These are phyloP conservation scores for Ichneumoninae sp. DNA, from an alignment of 2,888 invertebrate genomes.

Conservation along the genomic window DNA sequence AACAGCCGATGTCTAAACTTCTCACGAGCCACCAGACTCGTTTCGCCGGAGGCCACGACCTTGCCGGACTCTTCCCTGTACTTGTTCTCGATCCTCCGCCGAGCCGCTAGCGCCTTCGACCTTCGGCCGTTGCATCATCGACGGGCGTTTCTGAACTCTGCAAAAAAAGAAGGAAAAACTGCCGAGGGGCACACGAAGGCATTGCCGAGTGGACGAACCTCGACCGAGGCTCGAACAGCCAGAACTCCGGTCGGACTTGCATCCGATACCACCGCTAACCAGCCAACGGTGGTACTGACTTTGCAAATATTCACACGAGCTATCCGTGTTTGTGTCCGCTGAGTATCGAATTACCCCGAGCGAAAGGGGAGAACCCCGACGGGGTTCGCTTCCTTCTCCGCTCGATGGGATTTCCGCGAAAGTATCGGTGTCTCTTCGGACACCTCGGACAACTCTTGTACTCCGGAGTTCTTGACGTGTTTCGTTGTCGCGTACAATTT, in stretches of 20 bases:
- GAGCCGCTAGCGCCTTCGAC: constrained; percentile 16
- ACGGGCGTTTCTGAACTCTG: too few relatives aligned
- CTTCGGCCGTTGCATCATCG: constrained; percentile 39
- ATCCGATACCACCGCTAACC: constrained; percentile 18
- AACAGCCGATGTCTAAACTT: constrained; percentile 1
- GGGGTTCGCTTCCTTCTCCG: constrained; percentile 21
- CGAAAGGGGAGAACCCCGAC: constrained; percentile 56
- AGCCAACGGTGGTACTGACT: constrained; percentile 2
- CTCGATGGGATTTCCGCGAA: constrained; percentile 53
- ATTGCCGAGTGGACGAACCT: neutral
- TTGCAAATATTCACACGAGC: constrained; percentile 4
- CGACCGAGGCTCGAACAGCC: constrained; percentile 5
- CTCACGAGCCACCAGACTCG: constrained; percentile 19
- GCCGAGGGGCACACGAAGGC: constrained; percentile 4
- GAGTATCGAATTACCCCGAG: constrained; percentile 49
- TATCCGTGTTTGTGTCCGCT: neutral
- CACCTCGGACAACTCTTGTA: neutral
- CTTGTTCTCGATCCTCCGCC: constrained; percentile 1
- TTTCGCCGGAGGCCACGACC: constrained; percentile 20
- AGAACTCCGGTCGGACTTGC: neutral
- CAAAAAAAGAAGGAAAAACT: neutral
- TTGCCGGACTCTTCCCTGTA: constrained; percentile 18
- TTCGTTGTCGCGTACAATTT: neutral
- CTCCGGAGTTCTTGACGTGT: neutral
- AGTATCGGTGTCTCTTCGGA: constrained; percentile 51